Conservation (phyloP, 2,888 invertebrate species). For the Macrophya alboannulata region DNA sequence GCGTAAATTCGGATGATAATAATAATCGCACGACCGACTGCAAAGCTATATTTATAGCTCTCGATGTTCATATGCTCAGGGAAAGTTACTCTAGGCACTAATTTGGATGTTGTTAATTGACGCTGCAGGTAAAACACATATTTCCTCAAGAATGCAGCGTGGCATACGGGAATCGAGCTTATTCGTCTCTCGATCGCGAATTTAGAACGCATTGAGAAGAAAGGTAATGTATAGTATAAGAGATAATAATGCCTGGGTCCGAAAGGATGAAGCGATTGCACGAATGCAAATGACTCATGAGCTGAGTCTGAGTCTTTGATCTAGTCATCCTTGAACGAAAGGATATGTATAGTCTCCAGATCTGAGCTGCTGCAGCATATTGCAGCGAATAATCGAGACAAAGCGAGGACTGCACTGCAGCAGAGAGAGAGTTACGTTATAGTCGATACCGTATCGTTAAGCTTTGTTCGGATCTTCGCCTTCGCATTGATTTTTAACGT, state of each 20-base stretch:
- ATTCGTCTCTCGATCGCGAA: neutral
- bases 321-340: constrained; percentile 69
- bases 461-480: constrained; percentile 9
- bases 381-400: constrained; percentile 42
- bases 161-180: neutral
- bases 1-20: neutral
- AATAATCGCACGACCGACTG: neutral
- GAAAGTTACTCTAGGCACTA: constrained; percentile 26
- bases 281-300: constrained; percentile 46
- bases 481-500: neutral
- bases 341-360: constrained; percentile 61
- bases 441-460: neutral
- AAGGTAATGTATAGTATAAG: neutral
- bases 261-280: constrained; percentile 23
- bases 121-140: constrained; percentile 5
- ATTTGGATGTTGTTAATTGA: constrained; percentile 44
- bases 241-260: neutral
- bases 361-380: neutral
- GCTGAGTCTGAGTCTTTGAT: constrained; percentile 58
- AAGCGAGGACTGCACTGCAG: neutral
- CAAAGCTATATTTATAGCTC: too few species aligned
- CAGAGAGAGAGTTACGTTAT: constrained; percentile 31
- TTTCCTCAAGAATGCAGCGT: neutral
- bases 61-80: neutral
- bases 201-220: neutral